Base-by-base conservation (phyloP, 2,888 invertebrate species). In the Andrena dorsata region DNA sequence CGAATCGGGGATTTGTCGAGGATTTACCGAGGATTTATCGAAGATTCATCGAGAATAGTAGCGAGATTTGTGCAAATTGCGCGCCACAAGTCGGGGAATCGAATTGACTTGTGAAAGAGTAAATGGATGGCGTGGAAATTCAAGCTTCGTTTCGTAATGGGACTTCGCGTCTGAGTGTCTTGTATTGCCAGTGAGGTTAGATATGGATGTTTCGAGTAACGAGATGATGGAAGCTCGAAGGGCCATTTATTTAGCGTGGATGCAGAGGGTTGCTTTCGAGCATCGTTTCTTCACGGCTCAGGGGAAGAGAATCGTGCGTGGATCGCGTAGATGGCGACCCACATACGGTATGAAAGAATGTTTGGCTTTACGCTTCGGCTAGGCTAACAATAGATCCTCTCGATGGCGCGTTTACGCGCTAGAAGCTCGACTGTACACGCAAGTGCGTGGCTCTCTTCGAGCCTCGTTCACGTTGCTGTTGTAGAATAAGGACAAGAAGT, bases 361-460 rank as follows among this genome's bases (percentile, higher is more conserved):
- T 89, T 90, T 88, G 88, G 88, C 87, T 90, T 88, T 88, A 86
- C 81, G 82, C 82, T 87, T 83, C 82, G 86, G 82, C 86, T 84
- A 83, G 81, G 83, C 90, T 90, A 90, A 90, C 90, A 90, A 90
- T 90, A 90, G 90, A 83, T 78, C 78, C 68, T 70, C 78, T 70
- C 80, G 74, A 83, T 77, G 75, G 78, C 71, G 87, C 84, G 79
- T 71, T 73, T 85, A 72, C 76, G 47, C 64, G 72, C 60, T 73
- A 20, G 65, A 35, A 74, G 51, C 74, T 63, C 41, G 70, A 41
- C 41, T 51, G 30, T 41, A 35, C 56, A 60, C 49, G 41, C 73
- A 51, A 41, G 32, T 28, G 49, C 64, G 7, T 49, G 58, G 30
- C 23, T 30, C 61, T 20, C 53, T n/a, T 63, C 32, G 6, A 75